Base-by-base conservation (phyloP, 2,113 vertebrate genomes). In the Puffinus mauretanicus region DNA sequence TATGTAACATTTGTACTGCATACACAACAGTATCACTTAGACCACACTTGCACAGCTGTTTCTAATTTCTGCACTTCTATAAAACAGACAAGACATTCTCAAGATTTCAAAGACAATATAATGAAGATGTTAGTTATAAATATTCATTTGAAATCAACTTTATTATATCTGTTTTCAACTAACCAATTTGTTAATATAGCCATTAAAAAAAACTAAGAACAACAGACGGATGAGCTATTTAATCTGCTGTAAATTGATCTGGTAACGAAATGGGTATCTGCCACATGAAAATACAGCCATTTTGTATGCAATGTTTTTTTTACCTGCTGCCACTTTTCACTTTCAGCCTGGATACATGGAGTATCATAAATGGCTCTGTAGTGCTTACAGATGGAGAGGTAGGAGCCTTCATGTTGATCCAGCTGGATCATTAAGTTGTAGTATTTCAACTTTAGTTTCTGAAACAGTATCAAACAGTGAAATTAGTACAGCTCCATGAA, bases 401-500 rank as follows among this genome's bases (percentile, higher is more conserved):
- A 99, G 82, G 99, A 99, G 58, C 99, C 99, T 96, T 99, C 99
- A 10, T 99, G 99, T 73, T 98, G 99, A 97, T 99, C 99, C 94
- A 99, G 98, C 95, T 99, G 99, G 97, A 99, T 99, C 99, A 99
- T 99, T 97, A 99, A 98, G 96, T 99, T 99, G 98, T 99, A 99
- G 94, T 99, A 99, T 96, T 99, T 99, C 97, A 99, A 98, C 97
- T 99, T 99, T 72, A 98, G 97, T 96, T 99, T 99, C 99, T 99
- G 97, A 54, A 95, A 98, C 24, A 36, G 62, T 29, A 75, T 66
- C 40, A 95, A 86, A 47, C 69, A 89, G 44, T 61, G 13, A 5
- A 86, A 89, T 95, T 78, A 94, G 77, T 34, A 73, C 16, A 92
- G 78, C 60, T 77, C 42, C 16, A 62, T 18, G 18, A 69, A 80